These are phyloP conservation scores for Spisula subtruncata DNA, from an alignment of 2,888 invertebrate genomes.

Conservation along the genomic window DNA sequence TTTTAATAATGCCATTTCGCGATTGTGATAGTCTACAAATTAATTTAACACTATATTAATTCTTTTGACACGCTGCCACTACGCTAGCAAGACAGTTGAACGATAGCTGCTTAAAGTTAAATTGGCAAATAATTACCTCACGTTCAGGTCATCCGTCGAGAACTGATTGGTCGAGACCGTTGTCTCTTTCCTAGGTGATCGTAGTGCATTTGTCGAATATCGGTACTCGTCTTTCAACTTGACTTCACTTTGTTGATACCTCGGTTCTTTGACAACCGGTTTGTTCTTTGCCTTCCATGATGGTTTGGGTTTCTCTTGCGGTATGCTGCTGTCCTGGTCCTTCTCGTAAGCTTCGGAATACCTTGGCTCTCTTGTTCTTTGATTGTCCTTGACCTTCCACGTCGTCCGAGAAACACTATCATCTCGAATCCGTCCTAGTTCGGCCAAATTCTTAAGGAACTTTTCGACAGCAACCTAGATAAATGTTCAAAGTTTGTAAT, in stretches of 20 bases:
- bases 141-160: background rate
- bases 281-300: constrained; percentile 14
- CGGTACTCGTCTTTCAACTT: background rate
- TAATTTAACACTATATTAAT: too few species aligned
- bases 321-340: constrained; percentile 26
- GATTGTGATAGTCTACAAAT: too few species aligned
- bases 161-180: background rate
- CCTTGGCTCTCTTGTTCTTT: background rate
- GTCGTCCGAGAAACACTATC: background rate
- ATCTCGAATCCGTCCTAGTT: constrained; percentile 44
- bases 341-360: background rate
- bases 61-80: too few species aligned
- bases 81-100: too few species aligned
- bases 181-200: background rate
- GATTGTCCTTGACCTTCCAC: constrained; percentile 1
- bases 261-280: background rate
- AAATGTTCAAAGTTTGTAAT: too few species aligned
- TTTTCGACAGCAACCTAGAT: constrained; percentile 37
- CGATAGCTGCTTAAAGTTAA: too few species aligned
- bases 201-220: background rate
- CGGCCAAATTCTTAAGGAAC: constrained; percentile 34
- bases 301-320: background rate
- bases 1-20: too few species aligned
- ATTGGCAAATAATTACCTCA: background rate
- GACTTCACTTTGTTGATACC: background rate